Percentiles rank a stretch among this genome's conserved stretches.
Conservation (phyloP, 2,888 invertebrate genomes). For the Diarsia brunnea region DNA sequence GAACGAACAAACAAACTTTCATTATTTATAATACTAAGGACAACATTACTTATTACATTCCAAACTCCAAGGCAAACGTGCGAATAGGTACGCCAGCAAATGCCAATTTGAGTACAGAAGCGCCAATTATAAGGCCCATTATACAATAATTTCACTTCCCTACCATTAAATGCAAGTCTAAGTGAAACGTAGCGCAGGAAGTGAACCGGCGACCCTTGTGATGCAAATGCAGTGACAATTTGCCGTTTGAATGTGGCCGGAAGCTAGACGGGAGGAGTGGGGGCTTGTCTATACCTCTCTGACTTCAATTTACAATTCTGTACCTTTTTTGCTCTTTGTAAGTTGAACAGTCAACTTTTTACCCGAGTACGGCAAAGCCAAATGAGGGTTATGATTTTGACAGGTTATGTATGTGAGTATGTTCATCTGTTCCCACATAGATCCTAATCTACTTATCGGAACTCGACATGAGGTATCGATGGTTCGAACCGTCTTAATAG, state of each 20-base stretch:
- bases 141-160: constrained; percentile 50
- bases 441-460: too few species aligned
- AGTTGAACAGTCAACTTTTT: neutral
- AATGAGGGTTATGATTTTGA: too few species aligned
- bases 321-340: constrained; percentile 24
- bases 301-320: constrained; percentile 44
- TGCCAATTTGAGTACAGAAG: constrained; percentile 54
- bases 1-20: neutral
- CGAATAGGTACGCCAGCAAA: constrained; percentile 17
- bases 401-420: too few species aligned
- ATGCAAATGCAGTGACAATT: constrained; percentile 77
- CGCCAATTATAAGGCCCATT: constrained; percentile 55
- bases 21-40: too few species aligned
- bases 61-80: neutral
- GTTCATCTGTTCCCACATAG: too few species aligned
- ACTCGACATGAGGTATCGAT: too few species aligned
- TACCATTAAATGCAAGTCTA: constrained; percentile 53
- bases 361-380: too few species aligned
- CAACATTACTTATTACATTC: neutral
- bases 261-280: constrained; percentile 29
- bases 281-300: constrained; percentile 37
- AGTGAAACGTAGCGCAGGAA: constrained; percentile 63
- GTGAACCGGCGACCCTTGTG: constrained; percentile 72
- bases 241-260: constrained; percentile 67
- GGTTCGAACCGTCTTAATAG: neutral